phyloP scores from a whole-genome alignment of 1,140 invertebrate species.

The Diabrotica virgifera region DNA sequence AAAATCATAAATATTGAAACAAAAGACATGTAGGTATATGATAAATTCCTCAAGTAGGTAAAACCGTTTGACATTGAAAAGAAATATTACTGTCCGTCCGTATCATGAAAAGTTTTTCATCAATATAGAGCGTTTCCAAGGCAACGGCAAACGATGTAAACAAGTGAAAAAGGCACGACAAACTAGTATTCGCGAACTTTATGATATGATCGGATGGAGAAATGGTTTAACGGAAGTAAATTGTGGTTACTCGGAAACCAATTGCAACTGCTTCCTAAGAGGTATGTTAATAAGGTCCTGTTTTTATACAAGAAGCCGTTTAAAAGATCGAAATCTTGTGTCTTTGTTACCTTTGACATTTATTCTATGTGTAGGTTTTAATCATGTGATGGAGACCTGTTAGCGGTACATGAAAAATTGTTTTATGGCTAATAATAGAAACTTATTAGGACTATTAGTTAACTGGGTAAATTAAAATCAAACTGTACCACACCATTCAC shows the following conservation, averaged over 20 bases:
- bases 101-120: not conserved
- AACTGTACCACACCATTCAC: too few relatives aligned
- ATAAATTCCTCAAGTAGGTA: too few relatives aligned
- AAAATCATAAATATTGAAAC: too few relatives aligned
- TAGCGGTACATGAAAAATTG: too few relatives aligned
- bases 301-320: not conserved
- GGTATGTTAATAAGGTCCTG: conserved; percentile 52
- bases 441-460: too few relatives aligned
- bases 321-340: not conserved
- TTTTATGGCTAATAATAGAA: too few relatives aligned
- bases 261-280: conserved; percentile 73
- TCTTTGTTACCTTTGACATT: not conserved
- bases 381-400: too few relatives aligned
- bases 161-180: not conserved
- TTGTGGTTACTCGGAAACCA: conserved; percentile 84
- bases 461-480: too few relatives aligned
- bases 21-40: too few relatives aligned
- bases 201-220: conserved; percentile 66
- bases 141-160: conserved; percentile 12
- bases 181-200: conserved; percentile 6
- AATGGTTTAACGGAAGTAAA: conserved; percentile 83
- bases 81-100: conserved; percentile 2
- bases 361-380: too few relatives aligned
- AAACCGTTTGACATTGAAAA: not conserved
- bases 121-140: conserved; percentile 15